Percentiles rank a stretch among this genome's conserved stretches.
phyloP scores from a whole-genome alignment of 2,113 vertebrate genomes.

The Vanacampus margaritifer region DNA sequence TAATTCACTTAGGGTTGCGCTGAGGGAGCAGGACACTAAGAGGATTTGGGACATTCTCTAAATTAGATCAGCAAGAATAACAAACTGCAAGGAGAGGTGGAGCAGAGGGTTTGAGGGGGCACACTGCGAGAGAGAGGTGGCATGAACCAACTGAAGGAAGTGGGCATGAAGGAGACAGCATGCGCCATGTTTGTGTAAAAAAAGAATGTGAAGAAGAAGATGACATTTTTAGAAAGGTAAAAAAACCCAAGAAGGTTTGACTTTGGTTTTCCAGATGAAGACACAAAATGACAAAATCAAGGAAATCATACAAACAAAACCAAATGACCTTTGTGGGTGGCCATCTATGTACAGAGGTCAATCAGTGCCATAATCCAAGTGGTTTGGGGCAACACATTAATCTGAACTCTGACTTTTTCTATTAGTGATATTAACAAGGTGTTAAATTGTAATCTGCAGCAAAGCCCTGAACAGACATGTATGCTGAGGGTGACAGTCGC shows the following conservation, averaged over 20 bases:
- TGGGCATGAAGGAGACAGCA: constrained; percentile 1
- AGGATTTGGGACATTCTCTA: constrained; percentile 82
- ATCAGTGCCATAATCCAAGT: constrained; percentile 47
- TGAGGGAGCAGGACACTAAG: constrained; percentile 78
- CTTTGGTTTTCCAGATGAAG: neutral
- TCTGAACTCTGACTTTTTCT: constrained; percentile 67
- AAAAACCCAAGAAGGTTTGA: neutral
- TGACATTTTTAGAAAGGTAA: neutral
- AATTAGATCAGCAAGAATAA: constrained; percentile 85
- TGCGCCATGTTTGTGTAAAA: neutral
- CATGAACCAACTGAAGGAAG: constrained; percentile 11
- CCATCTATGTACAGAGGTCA: neutral
- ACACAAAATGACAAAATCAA: neutral
- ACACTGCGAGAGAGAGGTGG: constrained; percentile 30
- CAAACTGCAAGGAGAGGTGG: constrained; percentile 64
- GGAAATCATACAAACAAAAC: neutral
- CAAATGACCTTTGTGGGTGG: neutral
- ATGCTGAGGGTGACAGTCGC: constrained; percentile 62
- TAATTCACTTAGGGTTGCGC: constrained; percentile 82
- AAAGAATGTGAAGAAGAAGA: neutral
- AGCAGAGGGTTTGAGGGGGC: constrained; percentile 26
- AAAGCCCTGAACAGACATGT: constrained; percentile 61
- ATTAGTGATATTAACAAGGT: constrained; percentile 68
- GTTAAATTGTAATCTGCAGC: constrained; percentile 68
- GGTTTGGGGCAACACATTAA: constrained; percentile 59